Base-by-base conservation (phyloP, 2,888 invertebrate species). In the Eilema griseolum region DNA sequence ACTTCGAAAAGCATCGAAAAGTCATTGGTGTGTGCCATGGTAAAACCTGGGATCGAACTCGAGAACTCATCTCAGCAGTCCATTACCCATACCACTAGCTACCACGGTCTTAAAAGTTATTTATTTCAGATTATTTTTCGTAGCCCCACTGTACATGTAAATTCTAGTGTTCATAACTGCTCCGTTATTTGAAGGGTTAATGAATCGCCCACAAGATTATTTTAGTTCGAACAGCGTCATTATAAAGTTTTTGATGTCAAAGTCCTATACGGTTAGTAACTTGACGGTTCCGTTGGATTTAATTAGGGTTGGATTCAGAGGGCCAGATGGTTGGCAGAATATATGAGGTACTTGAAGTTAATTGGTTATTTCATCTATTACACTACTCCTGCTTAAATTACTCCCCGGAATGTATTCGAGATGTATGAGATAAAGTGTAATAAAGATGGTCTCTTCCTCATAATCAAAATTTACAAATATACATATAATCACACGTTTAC, bases 241-340 rank as follows among this genome's bases (percentile, higher is more conserved):
- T 73, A 76, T 52, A 70, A 81, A 82, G 33, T 80, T 79, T 81
- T 78, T 73, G 76, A 81, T 81, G 81, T 73, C 76, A 69, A 74
- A 76, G 73, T 69, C 63, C 52, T 69, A 41, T 70, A 78, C 60
- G 78, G 76, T 70, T 76, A 74, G 78, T 78, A 68, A 76, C 67
- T 78, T 64, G 33, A 70, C 70, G 62, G 72, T 75, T 73, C 73
- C 57, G 69, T 71, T 66, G 71, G 72, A 71, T 76, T 76, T 80
- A 74, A 76, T 74, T 73, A 73, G 69, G 70, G 70, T 76, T 78
- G 62, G 66, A 63, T 76, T 69, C 41, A 16, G 2, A 37, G 65
- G 60, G 75, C 59, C 59, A 63, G 59, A 68, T 62, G 61, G 61
- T 52, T n/a, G 20, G 52, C n/a, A 8, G 20, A n/a, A 52, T 52